Percentiles rank a stretch among this genome's conserved stretches.
Conservation (phyloP, 35 echinoderm and acorn worm genomes). For the Nesometra sesokonis region DNA sequence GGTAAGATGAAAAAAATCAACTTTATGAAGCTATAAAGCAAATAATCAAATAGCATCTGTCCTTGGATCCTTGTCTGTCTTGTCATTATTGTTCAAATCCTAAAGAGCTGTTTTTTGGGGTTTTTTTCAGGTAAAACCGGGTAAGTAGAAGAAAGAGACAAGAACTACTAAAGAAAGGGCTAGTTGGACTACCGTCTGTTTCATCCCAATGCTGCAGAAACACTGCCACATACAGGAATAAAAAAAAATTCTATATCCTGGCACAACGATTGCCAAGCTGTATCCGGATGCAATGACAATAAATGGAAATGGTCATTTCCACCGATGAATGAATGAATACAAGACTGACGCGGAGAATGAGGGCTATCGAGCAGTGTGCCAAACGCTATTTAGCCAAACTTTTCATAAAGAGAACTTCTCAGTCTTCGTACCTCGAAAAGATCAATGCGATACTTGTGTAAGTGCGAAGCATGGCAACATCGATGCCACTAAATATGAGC, state of each 20-base stretch:
- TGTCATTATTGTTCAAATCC: background rate
- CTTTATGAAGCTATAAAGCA: too few species aligned
- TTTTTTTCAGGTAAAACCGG: constrained; percentile 3
- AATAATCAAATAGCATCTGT: background rate
- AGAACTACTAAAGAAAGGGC: background rate
- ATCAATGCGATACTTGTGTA: constrained; percentile 20
- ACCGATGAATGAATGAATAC: too few species aligned
- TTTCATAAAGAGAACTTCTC: constrained; percentile 11
- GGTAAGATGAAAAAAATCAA: background rate
- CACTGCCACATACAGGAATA: constrained; percentile 5
- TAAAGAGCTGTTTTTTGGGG: too few species aligned
- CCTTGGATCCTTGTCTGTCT: too few species aligned
- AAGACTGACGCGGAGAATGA: background rate
- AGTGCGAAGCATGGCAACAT: too few species aligned
- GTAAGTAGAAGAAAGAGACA: background rate
- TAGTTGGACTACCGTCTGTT: constrained; percentile 1
- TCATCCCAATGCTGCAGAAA: constrained; percentile 13
- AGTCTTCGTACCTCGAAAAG: constrained; percentile 6
- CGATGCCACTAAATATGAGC: background rate
- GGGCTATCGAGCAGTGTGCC: background rate
- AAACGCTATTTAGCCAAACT: background rate
- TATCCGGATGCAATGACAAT: too few species aligned
- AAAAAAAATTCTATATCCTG: constrained; percentile 21
- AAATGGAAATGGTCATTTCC: too few species aligned
- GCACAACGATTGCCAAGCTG: constrained; percentile 11